These are phyloP conservation scores for Tangara arthus DNA, from an alignment of 2,797 vertebrate species.

Conservation along the genomic window DNA sequence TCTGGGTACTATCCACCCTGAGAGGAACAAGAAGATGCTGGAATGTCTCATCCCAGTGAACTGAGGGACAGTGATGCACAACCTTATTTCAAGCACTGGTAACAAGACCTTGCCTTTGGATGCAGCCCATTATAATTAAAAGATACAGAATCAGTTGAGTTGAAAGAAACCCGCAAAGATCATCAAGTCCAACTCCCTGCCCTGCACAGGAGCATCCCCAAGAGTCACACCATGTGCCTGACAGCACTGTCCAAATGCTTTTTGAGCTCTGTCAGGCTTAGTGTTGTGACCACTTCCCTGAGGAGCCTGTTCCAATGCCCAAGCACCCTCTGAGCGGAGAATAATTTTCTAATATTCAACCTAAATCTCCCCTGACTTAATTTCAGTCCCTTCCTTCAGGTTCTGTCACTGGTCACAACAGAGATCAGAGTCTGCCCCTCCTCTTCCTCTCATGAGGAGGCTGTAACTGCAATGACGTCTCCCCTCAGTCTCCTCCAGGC, in stretches of 20 bases:
- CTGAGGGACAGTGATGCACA: neutral
- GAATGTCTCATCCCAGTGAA: neutral
- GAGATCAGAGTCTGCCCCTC: neutral
- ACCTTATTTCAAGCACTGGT: neutral
- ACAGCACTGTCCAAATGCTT: rapidly evolving
- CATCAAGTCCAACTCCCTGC: neutral
- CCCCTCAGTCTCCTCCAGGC: neutral
- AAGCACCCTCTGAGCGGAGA: rapidly evolving
- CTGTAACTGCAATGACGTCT: neutral
- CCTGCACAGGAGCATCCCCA: neutral
- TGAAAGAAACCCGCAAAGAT: neutral
- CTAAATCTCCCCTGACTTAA: neutral
- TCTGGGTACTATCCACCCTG: neutral
- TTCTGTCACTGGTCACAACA: neutral
- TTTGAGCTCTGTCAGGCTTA: neutral
- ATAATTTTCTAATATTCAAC: rapidly evolving
- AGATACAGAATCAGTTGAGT: neutral
- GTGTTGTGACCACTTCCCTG: neutral
- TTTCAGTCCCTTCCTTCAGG: neutral
- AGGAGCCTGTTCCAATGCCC: neutral
- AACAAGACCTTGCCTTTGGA: neutral
- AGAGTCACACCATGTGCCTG: rapidly evolving
- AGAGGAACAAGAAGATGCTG: neutral
- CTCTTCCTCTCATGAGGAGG: rapidly evolving
- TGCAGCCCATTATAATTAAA: neutral